Base-by-base conservation (phyloP, 2,888 invertebrate genomes). In the Plutella xylostella region DNA sequence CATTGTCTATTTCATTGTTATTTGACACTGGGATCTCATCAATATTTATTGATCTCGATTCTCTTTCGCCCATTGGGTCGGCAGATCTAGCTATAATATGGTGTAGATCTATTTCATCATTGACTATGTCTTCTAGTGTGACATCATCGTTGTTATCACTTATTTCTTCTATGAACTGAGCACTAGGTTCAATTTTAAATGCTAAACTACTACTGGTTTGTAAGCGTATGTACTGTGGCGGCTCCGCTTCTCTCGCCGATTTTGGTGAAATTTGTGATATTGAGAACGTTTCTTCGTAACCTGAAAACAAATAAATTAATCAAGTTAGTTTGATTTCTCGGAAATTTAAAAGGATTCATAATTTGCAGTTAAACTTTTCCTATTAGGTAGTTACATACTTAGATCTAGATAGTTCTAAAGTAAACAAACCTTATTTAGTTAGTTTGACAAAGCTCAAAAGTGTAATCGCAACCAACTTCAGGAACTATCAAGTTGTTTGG, bases 191-290 rank as follows among this genome's bases (percentile, higher is more conserved):
- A 75, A 83, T 70, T 15, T 64, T 78, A 56, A 76, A 71, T 30
- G 63, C 68, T 61, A 72, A 34, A n/a, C n/a, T n/a, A n/a, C n/a
- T n/a, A n/a, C n/a, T n/a, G n/a, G n/a, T n/a, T n/a, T n/a, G n/a
- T n/a, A n/a, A n/a, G n/a, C n/a, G 46, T 68, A 67, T 51, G 72
- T 73, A 45, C 65, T 57, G 30, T 66, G 58, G 51, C 72, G 76
- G 1, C 77, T 83, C n/a, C n/a, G n/a, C n/a, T n/a, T n/a, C 53
- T 75, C 68, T 45, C 77, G 53, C 19, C 0, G 90, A 90, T 63
- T 89, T 90, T 52, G 90, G 90, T 52, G 90, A 90, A 48, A 90
- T 80, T 65, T 90, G 90, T 2, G 90, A 89, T 73, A 90, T 87
- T 35, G 87, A 83, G 64, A 85, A 86, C 14, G 69, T 60, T 54